Evolutionary conservation across 2,113 vertebrate genomes (phyloP).

Genomic region (Rhea americana): DNA sequence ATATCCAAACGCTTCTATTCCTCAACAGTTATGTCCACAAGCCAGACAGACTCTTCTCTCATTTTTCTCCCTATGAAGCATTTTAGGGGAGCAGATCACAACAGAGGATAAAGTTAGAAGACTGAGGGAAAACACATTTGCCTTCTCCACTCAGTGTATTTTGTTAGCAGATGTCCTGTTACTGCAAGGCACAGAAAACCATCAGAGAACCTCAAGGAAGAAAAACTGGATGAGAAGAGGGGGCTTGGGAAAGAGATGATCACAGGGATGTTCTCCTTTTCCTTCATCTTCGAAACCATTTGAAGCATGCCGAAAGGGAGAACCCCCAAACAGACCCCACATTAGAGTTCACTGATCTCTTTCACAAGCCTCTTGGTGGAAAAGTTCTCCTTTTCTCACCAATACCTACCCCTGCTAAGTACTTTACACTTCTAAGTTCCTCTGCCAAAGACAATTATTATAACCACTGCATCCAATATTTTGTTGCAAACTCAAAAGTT

Average conservation of each 20-base stretch:
- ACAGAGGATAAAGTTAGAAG: not conserved
- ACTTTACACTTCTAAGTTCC: not conserved
- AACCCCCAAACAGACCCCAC: not conserved
- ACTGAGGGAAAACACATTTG: not conserved
- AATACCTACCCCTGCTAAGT: not conserved
- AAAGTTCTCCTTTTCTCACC: constrained; percentile 3
- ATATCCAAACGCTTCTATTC: not conserved
- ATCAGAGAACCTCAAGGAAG: not conserved
- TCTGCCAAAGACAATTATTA: not conserved
- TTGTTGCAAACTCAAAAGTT: not conserved
- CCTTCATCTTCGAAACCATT: not conserved
- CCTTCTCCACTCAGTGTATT: not conserved
- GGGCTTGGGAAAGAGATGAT: not conserved
- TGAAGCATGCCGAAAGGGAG: not conserved
- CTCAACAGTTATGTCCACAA: not conserved
- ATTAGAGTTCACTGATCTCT: not conserved
- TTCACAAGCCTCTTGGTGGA: not conserved
- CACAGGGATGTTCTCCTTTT: not conserved
- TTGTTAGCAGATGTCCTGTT: not conserved
- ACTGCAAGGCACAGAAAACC: not conserved
- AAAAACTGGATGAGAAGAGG: not conserved
- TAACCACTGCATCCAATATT: not conserved
- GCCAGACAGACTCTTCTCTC: not conserved
- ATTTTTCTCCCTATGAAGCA: not conserved
- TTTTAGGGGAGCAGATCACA: not conserved